Base-by-base conservation (phyloP, 2,797 vertebrate genomes). In the Aphelocoma californica region DNA sequence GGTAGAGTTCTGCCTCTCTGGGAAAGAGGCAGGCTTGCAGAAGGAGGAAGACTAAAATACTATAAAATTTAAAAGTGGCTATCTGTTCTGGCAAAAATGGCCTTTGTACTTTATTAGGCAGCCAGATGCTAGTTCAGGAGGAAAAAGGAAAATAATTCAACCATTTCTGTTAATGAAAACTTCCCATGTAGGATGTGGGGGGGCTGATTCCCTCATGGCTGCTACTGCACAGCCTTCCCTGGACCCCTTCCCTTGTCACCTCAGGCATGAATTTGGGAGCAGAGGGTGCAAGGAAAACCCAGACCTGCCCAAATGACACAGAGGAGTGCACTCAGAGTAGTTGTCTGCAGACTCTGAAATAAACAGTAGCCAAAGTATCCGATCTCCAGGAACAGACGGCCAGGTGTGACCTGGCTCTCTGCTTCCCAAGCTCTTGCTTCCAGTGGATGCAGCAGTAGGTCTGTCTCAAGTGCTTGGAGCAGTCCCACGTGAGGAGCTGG, bases 251-350 rank as follows among this genome's bases (percentile, higher is more conserved):
- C 20, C 40, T 28, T 29, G 18, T 58, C 44, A 19, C 61, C 31
- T n/a, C 31, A 6, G 3, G 14, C 36, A 3, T 18, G 20, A 45
- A 31, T 32, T 13, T 31, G 62, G 54, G 42, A 72, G 69, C 44
- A 32, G 65, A 69, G 36, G 20, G 31, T 47, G 44, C 32, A 24
- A 42, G 82, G 50, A 34, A 38, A 65, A 18, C 10, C 38, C 54
- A 45, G 5, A 18, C 9, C 26, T 61, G 42, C 32, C 38, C 38
- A 13, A 20, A 2, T 0, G 1, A 25, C 25, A 6, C 8, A 15
- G 54, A 34, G 40, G 26, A 40, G 26, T 5, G 4, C 21, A 10
- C 64, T 84, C 47, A 62, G 26, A 14, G 6, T 32, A 38, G 26
- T 2, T n/a, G 45, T 34, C 42, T 18, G 7, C 69, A 73, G 65